These are phyloP conservation scores for Eurystomus glaucurus DNA, from an alignment of 2,797 vertebrate genomes.

Conservation along the genomic window DNA sequence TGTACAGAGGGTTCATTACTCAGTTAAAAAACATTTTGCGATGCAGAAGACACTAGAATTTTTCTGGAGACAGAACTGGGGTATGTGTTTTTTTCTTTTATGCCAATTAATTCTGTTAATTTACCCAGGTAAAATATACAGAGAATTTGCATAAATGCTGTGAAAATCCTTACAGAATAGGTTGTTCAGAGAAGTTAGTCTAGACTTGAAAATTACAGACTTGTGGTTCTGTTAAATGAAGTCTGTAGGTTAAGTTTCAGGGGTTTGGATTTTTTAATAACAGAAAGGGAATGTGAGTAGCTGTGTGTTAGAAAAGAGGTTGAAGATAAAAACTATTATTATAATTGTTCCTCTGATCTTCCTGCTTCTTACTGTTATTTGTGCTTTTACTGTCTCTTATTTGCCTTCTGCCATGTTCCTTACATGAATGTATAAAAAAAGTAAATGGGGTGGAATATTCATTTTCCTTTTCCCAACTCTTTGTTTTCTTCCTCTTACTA, in stretches of 20 bases:
- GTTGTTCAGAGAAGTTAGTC: neutral
- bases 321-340: neutral
- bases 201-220: neutral
- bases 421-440: neutral
- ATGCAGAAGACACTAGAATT: conserved; percentile 90
- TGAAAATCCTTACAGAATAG: neutral
- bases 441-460: neutral
- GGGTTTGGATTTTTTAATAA: neutral
- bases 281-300: neutral
- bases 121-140: neutral
- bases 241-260: rapidly evolving
- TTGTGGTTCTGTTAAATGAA: neutral
- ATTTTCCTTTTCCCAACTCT: neutral
- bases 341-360: neutral
- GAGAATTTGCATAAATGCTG: neutral
- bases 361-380: neutral
- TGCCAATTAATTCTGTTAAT: neutral
- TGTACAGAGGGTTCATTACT: conserved; percentile 93
- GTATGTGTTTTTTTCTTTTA: conserved; percentile 78
- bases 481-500: neutral
- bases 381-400: neutral
- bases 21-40: conserved; percentile 92
- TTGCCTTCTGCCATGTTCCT: neutral
- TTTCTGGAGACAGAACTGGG: conserved; percentile 96
- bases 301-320: neutral